These are phyloP conservation scores for Falco columbarius DNA, from an alignment of 2,797 vertebrate genomes.

Conservation along the genomic window DNA sequence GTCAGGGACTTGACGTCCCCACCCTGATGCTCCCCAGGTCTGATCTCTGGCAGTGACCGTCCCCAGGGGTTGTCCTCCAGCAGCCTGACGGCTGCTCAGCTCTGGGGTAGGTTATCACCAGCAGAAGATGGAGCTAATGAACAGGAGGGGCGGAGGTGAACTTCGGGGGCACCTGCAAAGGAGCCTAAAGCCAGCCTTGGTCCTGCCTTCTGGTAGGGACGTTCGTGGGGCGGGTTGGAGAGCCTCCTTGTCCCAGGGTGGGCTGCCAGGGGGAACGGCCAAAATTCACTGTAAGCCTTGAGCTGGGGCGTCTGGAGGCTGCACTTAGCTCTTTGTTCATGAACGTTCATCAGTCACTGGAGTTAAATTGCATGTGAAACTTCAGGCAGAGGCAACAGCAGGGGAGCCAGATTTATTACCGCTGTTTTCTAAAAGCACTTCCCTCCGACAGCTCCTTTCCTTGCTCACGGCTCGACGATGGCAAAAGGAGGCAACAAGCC, in stretches of 20 bases:
- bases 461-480: background rate
- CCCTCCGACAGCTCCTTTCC: background rate
- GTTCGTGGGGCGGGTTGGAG: background rate
- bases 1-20: background rate
- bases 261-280: rapidly evolving
- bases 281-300: background rate
- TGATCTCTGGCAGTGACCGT: background rate
- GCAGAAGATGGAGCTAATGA: background rate
- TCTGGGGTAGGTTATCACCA: background rate
- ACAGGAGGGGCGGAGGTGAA: background rate
- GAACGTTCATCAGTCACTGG: rapidly evolving
- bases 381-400: rapidly evolving
- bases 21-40: background rate
- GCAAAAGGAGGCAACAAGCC: background rate
- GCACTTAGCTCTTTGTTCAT: background rate
- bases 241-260: background rate
- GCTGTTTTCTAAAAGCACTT: background rate
- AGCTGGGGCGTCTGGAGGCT: background rate
- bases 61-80: background rate
- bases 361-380: rapidly evolving
- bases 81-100: background rate
- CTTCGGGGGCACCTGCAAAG: rapidly evolving
- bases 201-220: background rate
- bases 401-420: background rate
- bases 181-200: background rate